phyloP scores from a whole-genome alignment of 2,888 invertebrate genomes.

The Epinotia nisella region DNA sequence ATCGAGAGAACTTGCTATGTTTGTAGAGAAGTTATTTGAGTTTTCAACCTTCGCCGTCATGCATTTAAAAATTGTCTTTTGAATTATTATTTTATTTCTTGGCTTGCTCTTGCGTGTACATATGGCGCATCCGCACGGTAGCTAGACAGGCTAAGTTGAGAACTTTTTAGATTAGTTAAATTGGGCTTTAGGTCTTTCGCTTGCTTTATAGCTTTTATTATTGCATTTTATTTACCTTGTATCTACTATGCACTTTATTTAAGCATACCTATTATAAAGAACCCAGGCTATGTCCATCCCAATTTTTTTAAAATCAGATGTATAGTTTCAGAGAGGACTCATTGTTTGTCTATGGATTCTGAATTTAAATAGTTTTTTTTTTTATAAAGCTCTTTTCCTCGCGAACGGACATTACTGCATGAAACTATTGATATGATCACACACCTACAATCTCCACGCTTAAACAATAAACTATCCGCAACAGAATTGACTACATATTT shows the following conservation, averaged over 20 bases:
- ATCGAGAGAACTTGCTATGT: slow-evolving; percentile 59
- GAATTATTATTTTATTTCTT: slow-evolving; percentile 69
- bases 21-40: slow-evolving; percentile 66
- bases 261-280: neutral
- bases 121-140: slow-evolving; percentile 51
- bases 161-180: slow-evolving; percentile 66
- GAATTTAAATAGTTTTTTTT: too few species aligned
- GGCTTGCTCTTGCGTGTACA: slow-evolving; percentile 58
- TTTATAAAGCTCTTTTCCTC: too few species aligned
- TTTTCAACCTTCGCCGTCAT: slow-evolving; percentile 65
- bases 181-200: slow-evolving; percentile 45
- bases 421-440: too few species aligned
- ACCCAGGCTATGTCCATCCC: too few species aligned
- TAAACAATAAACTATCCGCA: too few species aligned
- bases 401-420: too few species aligned
- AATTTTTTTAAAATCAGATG: too few species aligned
- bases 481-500: neutral
- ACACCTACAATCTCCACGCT: too few species aligned
- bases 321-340: too few species aligned
- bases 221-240: slow-evolving; percentile 2
- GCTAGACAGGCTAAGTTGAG: slow-evolving; percentile 53
- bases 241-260: neutral
- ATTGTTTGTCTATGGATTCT: too few species aligned
- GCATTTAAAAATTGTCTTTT: slow-evolving; percentile 72
- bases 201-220: slow-evolving; percentile 12